Percentiles rank a stretch among this genome's conserved stretches.
phyloP scores from a whole-genome alignment of 2,888 invertebrate species.

The Clusia tigrina region DNA sequence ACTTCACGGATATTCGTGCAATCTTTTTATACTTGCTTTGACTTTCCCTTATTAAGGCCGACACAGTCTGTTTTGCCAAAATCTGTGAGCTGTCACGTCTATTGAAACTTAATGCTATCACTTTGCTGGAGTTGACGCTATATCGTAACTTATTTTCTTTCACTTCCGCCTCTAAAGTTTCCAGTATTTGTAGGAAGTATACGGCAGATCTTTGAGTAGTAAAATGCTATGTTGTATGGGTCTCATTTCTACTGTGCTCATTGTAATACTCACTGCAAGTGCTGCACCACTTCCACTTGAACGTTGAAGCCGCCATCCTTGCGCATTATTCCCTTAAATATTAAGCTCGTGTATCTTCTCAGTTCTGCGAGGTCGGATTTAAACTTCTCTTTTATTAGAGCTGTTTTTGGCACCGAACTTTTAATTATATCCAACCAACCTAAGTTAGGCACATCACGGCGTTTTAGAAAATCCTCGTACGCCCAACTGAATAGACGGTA shows the following conservation, averaged over 20 bases:
- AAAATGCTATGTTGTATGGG: too few species aligned
- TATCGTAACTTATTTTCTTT: not conserved
- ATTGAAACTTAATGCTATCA: constrained; percentile 6
- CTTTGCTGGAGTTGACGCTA: not conserved
- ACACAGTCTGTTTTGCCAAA: not conserved
- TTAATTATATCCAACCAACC: constrained; percentile 30
- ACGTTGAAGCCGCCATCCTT: not conserved
- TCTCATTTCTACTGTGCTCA: constrained; percentile 7
- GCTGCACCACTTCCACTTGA: not conserved
- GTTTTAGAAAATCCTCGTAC: constrained; percentile 25
- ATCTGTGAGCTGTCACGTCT: not conserved
- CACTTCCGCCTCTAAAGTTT: not conserved
- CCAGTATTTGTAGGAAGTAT: not conserved
- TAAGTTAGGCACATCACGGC: constrained; percentile 23
- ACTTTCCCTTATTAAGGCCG: not conserved
- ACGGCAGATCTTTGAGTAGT: too few species aligned
- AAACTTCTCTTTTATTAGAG: constrained; percentile 27
- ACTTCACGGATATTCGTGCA: not conserved
- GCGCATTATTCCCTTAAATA: constrained; percentile 19
- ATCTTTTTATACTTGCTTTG: constrained; percentile 3
- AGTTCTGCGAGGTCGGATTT: constrained; percentile 25
- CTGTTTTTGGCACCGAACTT: not conserved
- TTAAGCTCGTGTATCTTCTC: constrained; percentile 7
- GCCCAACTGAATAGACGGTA: constrained; percentile 28
- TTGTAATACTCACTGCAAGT: not conserved